phyloP scores from a whole-genome alignment of 1,140 invertebrate species.

The Drosophila pseudoobscura region DNA sequence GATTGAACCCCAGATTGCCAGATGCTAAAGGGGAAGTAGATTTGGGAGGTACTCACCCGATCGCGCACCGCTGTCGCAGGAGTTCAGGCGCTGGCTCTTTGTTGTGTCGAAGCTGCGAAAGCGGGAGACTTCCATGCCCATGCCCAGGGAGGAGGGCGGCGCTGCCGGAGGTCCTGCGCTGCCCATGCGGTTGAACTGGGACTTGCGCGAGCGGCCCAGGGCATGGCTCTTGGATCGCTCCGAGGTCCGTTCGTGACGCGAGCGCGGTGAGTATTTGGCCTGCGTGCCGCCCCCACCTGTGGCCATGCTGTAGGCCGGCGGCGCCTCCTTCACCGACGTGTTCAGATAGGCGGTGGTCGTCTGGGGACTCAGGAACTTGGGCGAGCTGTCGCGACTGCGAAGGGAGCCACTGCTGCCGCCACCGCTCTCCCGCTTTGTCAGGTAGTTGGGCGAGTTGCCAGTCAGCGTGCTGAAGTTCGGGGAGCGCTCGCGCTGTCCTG shows the following conservation, averaged over 20 bases:
- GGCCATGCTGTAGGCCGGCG: slow-evolving; percentile 66
- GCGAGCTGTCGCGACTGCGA: slow-evolving; percentile 75
- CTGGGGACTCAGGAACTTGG: slow-evolving; percentile 70
- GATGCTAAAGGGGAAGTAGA: background rate
- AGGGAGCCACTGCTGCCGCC: slow-evolving; percentile 63
- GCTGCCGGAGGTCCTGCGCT: slow-evolving; percentile 35
- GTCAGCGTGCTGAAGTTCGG: slow-evolving; percentile 79
- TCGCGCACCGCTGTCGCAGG: slow-evolving; percentile 82
- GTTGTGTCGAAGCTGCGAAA: slow-evolving; percentile 81
- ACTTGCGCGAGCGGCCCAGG: slow-evolving; percentile 70
- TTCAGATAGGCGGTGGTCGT: slow-evolving; percentile 75
- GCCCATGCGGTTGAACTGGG: slow-evolving; percentile 65
- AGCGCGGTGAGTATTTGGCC: slow-evolving; percentile 63
- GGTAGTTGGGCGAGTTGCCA: slow-evolving; percentile 79
- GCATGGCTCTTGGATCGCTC: slow-evolving; percentile 73
- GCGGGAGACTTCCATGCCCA: slow-evolving; percentile 60
- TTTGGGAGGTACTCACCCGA: slow-evolving; percentile 65
- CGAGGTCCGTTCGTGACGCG: slow-evolving; percentile 64
- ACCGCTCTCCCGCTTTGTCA: slow-evolving; percentile 72
- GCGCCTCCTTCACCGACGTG: slow-evolving; percentile 75
- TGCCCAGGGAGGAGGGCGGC: slow-evolving; percentile 3
- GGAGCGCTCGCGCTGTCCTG: slow-evolving; percentile 61
- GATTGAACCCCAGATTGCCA: too few species aligned
- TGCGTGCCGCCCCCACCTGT: slow-evolving; percentile 14
- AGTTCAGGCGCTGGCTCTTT: slow-evolving; percentile 77